Evolutionary conservation across 1,140 invertebrate genomes (phyloP), one percentile per base, ranked within the genome.

Genomic region (Sesamia nonagrioides): DNA sequence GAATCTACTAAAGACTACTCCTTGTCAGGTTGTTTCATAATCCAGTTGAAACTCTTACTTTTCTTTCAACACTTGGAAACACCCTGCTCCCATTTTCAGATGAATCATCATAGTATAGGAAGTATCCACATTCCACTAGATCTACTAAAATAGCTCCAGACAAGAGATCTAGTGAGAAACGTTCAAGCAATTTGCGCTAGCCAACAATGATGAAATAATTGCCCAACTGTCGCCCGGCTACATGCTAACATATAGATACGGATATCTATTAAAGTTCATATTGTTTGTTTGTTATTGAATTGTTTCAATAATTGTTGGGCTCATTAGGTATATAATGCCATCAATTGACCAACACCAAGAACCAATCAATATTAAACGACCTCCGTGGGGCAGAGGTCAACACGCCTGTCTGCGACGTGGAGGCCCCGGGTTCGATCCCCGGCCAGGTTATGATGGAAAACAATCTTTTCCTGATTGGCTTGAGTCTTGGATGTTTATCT

Each of bases 91-190:
- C 68, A 35, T 71, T 71, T 3, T 1, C 45, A 33, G 6, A 52
- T 71, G 68, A 71, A 42, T 71, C 68, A 71, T n/a, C 1, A 35
- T 35, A 15, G 27, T 66, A 6, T 66, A 42, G 35, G 61, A 66
- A 48, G 45, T 11, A 52, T n/a, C 13, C 48, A 71, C 68, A 21
- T 17, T 50, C 60, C 33, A 17, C 15, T 17, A 21, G 48, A 15
- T 1, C 21, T 27, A 11, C 66, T 66, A 71, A 52, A 71, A 71
- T 71, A 71, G 68, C 48, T 17, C 13, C 11, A 27, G 7, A 52
- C 42, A 71, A 50, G 33, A n/a, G 18, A 52, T 13, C 15, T 50
- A 27, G 68, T 35, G 11, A 66, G 35, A n/a, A 33, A 50, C 52
- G 27, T 21, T 50, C 42, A 52, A 5, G 68, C 68, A 50, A 45